Conservation (phyloP, 2,113 vertebrate genomes). For the Shinisaurus crocodilurus region DNA sequence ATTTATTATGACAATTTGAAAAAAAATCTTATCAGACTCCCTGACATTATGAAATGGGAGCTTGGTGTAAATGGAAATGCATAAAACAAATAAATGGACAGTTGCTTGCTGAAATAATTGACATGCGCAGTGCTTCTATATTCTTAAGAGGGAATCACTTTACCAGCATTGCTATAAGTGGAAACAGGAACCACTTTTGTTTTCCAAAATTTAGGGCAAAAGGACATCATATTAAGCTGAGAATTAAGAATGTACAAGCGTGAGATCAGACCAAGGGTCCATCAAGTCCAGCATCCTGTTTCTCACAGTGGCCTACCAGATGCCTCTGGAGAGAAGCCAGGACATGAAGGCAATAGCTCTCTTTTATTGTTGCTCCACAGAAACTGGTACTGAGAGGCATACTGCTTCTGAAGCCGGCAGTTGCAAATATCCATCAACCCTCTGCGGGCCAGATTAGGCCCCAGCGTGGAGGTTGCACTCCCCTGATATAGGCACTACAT, state of each 20-base stretch:
- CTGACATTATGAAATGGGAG: not conserved
- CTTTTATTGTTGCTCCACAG: not conserved
- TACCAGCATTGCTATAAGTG: not conserved
- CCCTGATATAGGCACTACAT: too few relatives aligned
- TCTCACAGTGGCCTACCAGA: not conserved
- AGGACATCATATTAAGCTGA: not conserved
- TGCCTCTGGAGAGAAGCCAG: not conserved
- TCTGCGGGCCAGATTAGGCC: too few relatives aligned
- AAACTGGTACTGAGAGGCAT: not conserved
- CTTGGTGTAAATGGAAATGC: not conserved
- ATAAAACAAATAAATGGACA: not conserved
- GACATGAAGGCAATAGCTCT: not conserved
- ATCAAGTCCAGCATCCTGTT: not conserved
- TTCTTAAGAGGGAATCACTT: constrained; percentile 18
- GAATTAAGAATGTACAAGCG: not conserved
- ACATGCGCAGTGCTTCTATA: not conserved
- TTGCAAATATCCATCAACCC: not conserved
- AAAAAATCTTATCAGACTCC: not conserved
- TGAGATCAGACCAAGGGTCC: not conserved
- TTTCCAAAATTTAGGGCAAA: constrained; percentile 20
- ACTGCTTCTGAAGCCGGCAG: not conserved
- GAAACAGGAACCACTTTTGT: constrained; percentile 27
- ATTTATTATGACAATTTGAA: not conserved
- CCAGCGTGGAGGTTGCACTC: too few relatives aligned
- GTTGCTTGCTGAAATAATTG: not conserved